These are phyloP conservation scores for Probosciger aterrimus DNA, from an alignment of 2,113 vertebrate species.

Conservation along the genomic window DNA sequence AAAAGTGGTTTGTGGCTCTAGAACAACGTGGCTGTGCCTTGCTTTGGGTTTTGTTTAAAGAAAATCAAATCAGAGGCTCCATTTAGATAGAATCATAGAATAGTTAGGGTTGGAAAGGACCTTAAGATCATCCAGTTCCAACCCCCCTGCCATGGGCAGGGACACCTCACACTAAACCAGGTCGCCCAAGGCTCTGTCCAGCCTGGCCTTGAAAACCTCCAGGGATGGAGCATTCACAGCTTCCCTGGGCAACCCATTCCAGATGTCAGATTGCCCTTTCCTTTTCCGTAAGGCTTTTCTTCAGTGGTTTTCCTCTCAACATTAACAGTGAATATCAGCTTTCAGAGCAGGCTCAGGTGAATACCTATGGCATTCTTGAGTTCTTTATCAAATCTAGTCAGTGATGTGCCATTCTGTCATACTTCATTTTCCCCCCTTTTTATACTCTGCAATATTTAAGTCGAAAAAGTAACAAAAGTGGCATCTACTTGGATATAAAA, in stretches of 20 bases:
- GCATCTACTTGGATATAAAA: background rate
- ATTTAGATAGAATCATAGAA: too few species aligned
- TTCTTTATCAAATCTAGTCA: background rate
- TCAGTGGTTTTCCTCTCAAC: background rate
- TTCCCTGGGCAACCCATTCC: too few species aligned
- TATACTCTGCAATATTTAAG: background rate
- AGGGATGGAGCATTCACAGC: too few species aligned
- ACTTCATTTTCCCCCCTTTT: background rate
- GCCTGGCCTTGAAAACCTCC: too few species aligned
- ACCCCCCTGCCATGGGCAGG: too few species aligned
- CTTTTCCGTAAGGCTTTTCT: background rate
- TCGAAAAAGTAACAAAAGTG: background rate
- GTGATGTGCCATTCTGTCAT: background rate
- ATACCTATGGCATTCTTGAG: background rate
- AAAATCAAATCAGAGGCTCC: background rate
- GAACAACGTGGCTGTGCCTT: background rate
- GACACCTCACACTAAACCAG: too few species aligned
- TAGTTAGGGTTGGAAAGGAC: too few species aligned
- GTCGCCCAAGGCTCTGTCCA: too few species aligned
- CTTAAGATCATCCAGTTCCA: too few species aligned
- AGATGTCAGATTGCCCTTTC: background rate
- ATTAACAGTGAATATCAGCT: background rate
- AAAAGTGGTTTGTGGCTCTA: background rate
- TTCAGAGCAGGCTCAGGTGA: background rate
- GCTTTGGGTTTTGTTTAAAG: background rate